These are phyloP conservation scores for Spicauda simplicius DNA, from an alignment of 2,888 invertebrate species.

Conservation along the genomic window DNA sequence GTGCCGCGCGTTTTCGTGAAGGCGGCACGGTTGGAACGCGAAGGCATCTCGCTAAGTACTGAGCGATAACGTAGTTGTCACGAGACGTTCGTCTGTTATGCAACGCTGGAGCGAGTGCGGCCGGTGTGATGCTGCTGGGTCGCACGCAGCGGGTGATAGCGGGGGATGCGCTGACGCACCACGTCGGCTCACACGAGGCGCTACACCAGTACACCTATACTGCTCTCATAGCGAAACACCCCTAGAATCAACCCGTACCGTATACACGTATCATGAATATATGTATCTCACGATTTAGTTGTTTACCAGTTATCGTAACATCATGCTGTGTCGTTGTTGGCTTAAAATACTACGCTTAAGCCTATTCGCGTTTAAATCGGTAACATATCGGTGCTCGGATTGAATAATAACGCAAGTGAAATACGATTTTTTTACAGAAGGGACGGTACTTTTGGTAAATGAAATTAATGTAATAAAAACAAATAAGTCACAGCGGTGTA, in stretches of 20 bases:
- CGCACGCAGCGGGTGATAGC: conserved; percentile 51
- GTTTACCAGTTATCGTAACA: background rate
- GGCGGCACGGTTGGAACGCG: conserved; percentile 60
- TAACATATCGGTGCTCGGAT: too few relatives aligned
- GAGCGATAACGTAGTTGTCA: conserved; percentile 75
- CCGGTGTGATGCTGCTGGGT: conserved; percentile 53
- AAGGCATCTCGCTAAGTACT: conserved; percentile 74
- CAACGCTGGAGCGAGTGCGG: conserved; percentile 55
- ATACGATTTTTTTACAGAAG: too few relatives aligned
- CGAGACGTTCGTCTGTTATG: conserved; percentile 73
- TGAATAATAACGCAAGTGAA: too few relatives aligned
- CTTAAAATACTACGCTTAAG: background rate
- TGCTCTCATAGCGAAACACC: background rate
- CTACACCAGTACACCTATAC: background rate
- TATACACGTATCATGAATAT: background rate
- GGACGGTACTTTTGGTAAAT: too few relatives aligned
- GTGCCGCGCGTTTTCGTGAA: conserved; percentile 51
- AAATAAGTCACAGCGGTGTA: too few relatives aligned
- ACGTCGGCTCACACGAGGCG: background rate
- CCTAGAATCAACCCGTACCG: background rate
- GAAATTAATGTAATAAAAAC: too few relatives aligned
- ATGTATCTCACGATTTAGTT: background rate
- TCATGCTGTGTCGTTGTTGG: background rate
- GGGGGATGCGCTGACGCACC: conserved; percentile 44
- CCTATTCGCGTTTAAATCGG: background rate